Evolutionary conservation across 2,797 vertebrate species (phyloP).

Genomic region (Sebastes elongatus): DNA sequence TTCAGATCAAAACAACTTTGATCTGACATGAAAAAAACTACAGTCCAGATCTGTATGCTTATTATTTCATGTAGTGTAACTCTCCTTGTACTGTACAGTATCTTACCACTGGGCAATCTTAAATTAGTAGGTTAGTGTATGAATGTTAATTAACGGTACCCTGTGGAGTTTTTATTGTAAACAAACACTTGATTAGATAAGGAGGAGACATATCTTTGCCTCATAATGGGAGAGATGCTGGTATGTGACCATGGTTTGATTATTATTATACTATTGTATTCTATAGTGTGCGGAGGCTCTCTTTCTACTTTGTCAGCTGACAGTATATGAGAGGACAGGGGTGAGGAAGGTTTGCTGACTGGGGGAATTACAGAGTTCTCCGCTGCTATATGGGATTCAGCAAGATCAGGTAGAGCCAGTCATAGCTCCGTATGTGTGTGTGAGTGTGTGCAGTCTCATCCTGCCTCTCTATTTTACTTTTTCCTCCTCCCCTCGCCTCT

Average conservation of each 20-base stretch:
- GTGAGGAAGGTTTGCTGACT: slow-evolving; percentile 78
- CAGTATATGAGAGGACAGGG: slow-evolving; percentile 67
- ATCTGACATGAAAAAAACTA: background rate
- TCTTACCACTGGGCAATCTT: background rate
- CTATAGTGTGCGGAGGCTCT: slow-evolving; percentile 29
- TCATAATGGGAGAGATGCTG: background rate
- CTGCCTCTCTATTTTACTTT: slow-evolving; percentile 61
- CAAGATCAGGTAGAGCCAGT: slow-evolving; percentile 60
- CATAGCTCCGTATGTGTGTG: slow-evolving; percentile 31
- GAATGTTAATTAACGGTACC: slow-evolving; percentile 18
- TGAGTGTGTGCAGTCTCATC: slow-evolving; percentile 44
- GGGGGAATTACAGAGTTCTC: slow-evolving; percentile 76
- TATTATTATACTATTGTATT: slow-evolving; percentile 18
- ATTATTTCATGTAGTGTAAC: background rate
- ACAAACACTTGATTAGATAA: slow-evolving; percentile 14
- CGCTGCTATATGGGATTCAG: slow-evolving; percentile 66
- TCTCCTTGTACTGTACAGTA: background rate
- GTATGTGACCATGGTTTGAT: slow-evolving; percentile 8
- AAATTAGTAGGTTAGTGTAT: background rate
- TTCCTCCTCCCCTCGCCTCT: slow-evolving; percentile 35
- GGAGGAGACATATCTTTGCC: background rate
- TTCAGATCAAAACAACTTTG: background rate
- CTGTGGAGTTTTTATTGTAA: slow-evolving; percentile 4
- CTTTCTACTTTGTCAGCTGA: slow-evolving; percentile 64
- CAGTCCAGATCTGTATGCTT: background rate